These are phyloP conservation scores for Drosophila anomalipes DNA, from an alignment of 2,888 invertebrate genomes.

Conservation along the genomic window DNA sequence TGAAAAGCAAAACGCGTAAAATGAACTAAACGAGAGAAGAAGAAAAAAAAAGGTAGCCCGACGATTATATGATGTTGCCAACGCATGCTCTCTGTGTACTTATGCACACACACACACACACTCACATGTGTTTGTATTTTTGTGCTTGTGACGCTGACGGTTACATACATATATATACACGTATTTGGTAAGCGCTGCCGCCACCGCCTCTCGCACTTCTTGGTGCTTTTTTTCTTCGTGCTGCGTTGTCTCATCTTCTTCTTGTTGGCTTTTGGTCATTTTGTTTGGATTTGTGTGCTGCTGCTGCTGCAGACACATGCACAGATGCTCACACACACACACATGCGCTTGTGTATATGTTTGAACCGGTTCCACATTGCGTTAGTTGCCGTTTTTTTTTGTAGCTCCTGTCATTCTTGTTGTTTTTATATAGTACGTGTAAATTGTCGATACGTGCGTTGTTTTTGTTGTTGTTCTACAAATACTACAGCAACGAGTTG, in stretches of 20 bases:
- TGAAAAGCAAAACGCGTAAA: slow-evolving; percentile 75
- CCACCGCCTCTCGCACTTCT: slow-evolving; percentile 42
- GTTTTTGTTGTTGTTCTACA: slow-evolving; percentile 63
- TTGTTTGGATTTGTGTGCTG: slow-evolving; percentile 56
- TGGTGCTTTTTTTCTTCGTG: slow-evolving; percentile 42
- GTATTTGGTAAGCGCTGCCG: slow-evolving; percentile 16
- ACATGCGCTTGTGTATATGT: slow-evolving; percentile 35
- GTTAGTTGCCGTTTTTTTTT: slow-evolving; percentile 65
- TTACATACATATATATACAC: slow-evolving; percentile 2
- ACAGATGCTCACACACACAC: slow-evolving; percentile 9
- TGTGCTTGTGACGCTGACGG: slow-evolving; percentile 27
- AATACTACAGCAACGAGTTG: slow-evolving; percentile 77
- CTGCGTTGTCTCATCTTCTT: slow-evolving; percentile 64
- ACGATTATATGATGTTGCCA: slow-evolving; percentile 54
- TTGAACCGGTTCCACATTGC: slow-evolving; percentile 73
- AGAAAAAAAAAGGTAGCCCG: slow-evolving; percentile 51
- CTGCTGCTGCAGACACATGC: slow-evolving; percentile 28
- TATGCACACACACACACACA: slow-evolving; percentile 5
- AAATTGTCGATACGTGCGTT: slow-evolving; percentile 61
- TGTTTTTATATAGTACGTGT: slow-evolving; percentile 62
- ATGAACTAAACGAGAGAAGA: slow-evolving; percentile 61
- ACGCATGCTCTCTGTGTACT: slow-evolving; percentile 60
- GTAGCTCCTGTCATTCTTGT: slow-evolving; percentile 48
- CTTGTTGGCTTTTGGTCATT: slow-evolving; percentile 70
- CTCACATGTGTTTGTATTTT: slow-evolving; percentile 5